Percentiles rank a stretch among this genome's conserved stretches.
These are phyloP conservation scores for Gallinago media DNA, from an alignment of 2,113 vertebrate species.

Conservation along the genomic window DNA sequence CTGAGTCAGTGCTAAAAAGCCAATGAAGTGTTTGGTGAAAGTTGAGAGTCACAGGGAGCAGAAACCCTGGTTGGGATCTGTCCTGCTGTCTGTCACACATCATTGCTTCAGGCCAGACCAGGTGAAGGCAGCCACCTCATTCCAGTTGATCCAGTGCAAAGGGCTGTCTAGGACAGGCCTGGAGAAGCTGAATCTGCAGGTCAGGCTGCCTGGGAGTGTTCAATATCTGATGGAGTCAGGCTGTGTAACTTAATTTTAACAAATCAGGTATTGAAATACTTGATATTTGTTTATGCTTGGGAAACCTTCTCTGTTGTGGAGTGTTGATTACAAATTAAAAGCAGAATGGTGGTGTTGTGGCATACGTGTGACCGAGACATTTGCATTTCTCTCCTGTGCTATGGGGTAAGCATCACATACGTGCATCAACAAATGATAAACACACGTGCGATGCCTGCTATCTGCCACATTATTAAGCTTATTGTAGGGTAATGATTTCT, in stretches of 20 bases:
- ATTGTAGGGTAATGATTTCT: background rate
- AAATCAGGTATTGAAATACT: background rate
- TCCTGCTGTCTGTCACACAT: background rate
- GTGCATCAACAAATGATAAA: background rate
- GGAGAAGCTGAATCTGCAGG: background rate
- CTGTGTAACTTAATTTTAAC: background rate
- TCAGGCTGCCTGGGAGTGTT: background rate
- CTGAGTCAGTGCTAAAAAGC: background rate
- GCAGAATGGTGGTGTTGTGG: background rate
- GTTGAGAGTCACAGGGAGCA: background rate
- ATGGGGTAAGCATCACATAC: fast-evolving
- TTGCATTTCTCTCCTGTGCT: background rate
- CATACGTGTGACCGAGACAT: background rate
- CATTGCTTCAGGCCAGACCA: background rate
- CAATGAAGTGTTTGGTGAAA: background rate
- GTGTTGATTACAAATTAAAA: background rate
- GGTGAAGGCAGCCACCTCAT: background rate
- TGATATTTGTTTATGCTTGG: background rate
- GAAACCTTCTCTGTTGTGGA: background rate
- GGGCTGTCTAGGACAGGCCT: background rate
- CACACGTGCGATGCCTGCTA: fast-evolving
- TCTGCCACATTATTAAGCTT: background rate
- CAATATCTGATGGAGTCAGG: background rate
- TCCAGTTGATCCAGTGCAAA: background rate
- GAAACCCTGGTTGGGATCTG: background rate